Evolutionary conservation across 2,113 vertebrate genomes (phyloP).

Genomic region (Neoarius graeffei): DNA sequence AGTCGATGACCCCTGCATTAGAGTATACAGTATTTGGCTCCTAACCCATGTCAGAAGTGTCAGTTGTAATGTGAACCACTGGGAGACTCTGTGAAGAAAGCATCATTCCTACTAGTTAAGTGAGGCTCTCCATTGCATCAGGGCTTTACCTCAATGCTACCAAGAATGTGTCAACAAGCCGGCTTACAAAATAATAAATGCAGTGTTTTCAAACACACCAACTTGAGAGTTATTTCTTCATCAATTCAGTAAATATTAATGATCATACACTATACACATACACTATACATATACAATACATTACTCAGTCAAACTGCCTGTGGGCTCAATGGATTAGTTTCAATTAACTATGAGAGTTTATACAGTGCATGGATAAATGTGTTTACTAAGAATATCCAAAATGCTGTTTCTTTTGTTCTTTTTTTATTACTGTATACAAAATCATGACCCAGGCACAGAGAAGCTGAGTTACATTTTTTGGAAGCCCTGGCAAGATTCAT

Average conservation of each 20-base stretch:
- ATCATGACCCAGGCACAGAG: neutral
- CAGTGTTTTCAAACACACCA: constrained; percentile 68
- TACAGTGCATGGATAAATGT: neutral
- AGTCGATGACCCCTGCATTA: neutral
- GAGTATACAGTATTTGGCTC: neutral
- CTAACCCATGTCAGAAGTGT: constrained; percentile 14
- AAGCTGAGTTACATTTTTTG: neutral
- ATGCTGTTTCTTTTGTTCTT: neutral
- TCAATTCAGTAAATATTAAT: neutral
- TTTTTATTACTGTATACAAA: neutral
- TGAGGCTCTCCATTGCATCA: constrained; percentile 52
- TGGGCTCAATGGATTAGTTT: too few species aligned
- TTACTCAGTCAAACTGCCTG: neutral
- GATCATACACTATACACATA: neutral
- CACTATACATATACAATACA: neutral
- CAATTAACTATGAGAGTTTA: neutral
- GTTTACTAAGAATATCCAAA: neutral
- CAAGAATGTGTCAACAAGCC: constrained; percentile 60
- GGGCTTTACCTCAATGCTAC: constrained; percentile 59
- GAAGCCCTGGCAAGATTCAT: neutral
- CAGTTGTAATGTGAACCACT: neutral
- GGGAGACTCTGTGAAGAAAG: constrained; percentile 28
- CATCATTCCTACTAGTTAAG: constrained; percentile 35
- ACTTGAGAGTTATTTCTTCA: neutral
- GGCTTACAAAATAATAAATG: constrained; percentile 60